Evolutionary conservation across 2,113 vertebrate genomes (phyloP).

Genomic region (Pampusana beccarii): DNA sequence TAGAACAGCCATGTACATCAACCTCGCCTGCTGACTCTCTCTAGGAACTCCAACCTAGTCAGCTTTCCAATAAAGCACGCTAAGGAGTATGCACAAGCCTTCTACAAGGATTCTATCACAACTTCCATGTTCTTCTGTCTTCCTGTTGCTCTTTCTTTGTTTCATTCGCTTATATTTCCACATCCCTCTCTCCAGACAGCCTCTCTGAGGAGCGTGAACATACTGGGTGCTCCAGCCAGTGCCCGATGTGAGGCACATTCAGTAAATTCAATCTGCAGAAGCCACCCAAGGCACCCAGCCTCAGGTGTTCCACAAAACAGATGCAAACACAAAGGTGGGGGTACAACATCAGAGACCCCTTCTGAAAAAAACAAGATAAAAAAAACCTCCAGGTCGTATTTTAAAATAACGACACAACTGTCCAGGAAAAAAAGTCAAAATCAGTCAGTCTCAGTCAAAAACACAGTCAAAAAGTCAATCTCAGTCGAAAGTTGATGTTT

Average conservation of each 20-base stretch:
- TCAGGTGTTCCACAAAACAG: background rate
- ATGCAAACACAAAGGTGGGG: background rate
- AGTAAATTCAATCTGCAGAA: background rate
- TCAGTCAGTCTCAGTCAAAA: background rate
- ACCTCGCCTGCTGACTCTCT: background rate
- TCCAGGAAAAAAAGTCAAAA: background rate
- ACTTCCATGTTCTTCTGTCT: background rate
- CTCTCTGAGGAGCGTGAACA: background rate
- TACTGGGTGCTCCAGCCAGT: background rate
- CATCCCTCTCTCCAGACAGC: background rate
- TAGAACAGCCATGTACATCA: background rate
- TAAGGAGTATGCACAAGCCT: accelerated
- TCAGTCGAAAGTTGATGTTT: background rate
- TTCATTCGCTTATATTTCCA: background rate
- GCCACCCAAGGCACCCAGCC: background rate
- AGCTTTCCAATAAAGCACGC: background rate
- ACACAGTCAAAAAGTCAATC: background rate
- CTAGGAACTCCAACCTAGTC: background rate
- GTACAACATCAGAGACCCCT: background rate
- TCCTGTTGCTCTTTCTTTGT: background rate
- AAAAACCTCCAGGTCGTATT: accelerated
- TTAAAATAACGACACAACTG: background rate
- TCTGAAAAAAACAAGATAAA: background rate
- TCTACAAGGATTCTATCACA: background rate
- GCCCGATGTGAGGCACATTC: background rate